Evolutionary conservation across 2,888 invertebrate species (phyloP).

Genomic region (Himalopsyche japonica): DNA sequence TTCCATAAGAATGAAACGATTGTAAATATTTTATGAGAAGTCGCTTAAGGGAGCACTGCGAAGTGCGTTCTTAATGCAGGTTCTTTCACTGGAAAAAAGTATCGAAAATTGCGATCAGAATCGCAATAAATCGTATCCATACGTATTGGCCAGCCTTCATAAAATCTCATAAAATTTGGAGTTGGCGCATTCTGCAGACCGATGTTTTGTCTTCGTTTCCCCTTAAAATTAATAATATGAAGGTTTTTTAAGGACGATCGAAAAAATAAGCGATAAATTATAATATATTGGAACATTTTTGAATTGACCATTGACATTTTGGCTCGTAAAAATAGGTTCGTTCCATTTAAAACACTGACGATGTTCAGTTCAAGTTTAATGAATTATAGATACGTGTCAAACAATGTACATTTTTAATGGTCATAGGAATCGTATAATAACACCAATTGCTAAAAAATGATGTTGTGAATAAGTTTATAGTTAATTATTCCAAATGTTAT

Average conservation of each 20-base stretch:
- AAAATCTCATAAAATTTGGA: conserved; percentile 16
- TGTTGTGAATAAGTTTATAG: no score
- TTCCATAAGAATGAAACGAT: background rate
- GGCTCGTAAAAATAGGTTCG: no score
- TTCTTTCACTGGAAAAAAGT: background rate
- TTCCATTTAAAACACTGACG: no score
- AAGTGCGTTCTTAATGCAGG: background rate
- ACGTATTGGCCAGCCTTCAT: conserved; percentile 8
- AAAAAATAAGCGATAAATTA: background rate
- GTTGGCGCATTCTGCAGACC: background rate
- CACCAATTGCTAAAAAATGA: no score
- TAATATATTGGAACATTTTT: background rate
- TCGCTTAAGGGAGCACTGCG: background rate
- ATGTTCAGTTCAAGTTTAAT: no score
- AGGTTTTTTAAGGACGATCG: background rate
- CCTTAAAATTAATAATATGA: background rate
- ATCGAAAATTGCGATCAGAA: conserved; percentile 5
- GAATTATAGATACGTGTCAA: no score
- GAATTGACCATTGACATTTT: background rate
- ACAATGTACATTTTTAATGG: no score
- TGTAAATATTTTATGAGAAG: background rate
- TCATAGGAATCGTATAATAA: no score
- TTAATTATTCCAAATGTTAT: no score
- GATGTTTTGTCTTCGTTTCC: background rate
- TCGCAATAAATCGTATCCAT: conserved; percentile 18